These are phyloP conservation scores for Thysanoteuthis rhombus DNA, from an alignment of 2,888 invertebrate genomes.

Conservation along the genomic window DNA sequence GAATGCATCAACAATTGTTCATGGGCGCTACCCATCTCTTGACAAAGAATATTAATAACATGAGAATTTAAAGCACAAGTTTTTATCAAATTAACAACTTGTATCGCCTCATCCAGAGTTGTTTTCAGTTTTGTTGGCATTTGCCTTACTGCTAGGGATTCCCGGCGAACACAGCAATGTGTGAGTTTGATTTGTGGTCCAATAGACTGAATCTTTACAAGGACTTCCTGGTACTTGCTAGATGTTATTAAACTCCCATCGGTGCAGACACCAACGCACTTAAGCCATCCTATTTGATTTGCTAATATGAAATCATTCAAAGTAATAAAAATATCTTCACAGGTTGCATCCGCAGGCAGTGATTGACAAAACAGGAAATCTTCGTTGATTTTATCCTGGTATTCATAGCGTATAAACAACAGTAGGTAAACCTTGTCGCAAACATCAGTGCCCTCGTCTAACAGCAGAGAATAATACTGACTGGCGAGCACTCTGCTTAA, in stretches of 20 bases:
- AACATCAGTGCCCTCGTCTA: slow-evolving; percentile 2
- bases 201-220: neutral
- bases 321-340: neutral
- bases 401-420: slow-evolving; percentile 13
- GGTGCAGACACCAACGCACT: neutral
- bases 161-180: neutral
- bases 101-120: neutral
- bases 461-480: neutral
- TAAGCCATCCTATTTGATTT: neutral
- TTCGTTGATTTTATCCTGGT: neutral
- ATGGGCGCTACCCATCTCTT: slow-evolving; percentile 13
- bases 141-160: neutral
- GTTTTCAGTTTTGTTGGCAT: neutral
- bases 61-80: neutral
- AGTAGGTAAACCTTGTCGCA: neutral
- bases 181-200: neutral
- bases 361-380: neutral
- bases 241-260: neutral
- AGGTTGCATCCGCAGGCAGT: neutral
- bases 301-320: neutral
- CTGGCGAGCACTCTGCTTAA: neutral
- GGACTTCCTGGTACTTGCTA: neutral
- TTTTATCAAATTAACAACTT: slow-evolving; percentile 2
- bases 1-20: neutral
- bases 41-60: neutral